Base-by-base conservation (phyloP, 1,140 invertebrate species). In the Tetramorium simillimum region DNA sequence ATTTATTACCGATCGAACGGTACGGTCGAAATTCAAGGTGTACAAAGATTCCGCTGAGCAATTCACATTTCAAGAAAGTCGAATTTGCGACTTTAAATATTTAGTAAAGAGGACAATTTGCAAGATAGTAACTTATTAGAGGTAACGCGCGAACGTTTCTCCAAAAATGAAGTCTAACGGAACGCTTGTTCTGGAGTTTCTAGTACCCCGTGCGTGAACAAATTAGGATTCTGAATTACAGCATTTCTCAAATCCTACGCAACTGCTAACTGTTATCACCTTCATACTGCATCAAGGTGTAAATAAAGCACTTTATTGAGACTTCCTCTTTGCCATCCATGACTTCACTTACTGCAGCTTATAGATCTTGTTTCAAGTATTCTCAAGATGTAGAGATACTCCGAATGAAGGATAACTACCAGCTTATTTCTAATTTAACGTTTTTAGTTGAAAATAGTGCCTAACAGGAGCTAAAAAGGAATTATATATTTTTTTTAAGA, bases 301-400 rank as follows among this genome's bases (percentile, higher is more conserved):
- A 84, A 73, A 84, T 73, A 84, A 84, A 81, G 70, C 28, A 65
- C 51, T 65, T 85, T 77, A 28, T 28, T 46, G 60, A 80, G 58
- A 21, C 51, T 46, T 80, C 46, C 62, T 58, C 40, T 53, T 49
- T 43, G 24, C 18, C 62, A 78, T 78, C 58, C 49, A 78, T 85
- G 58, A 63, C 21, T 85, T 63, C 49, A 65, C 21, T 85, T 76
- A 76, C 24, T 65, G 73, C 37, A 65, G 46, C 60, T 65, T 78
- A 33, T 80, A 60, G 80, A 84, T 67, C 63, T 28, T 63, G 46
- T 53, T 80, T 65, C 73, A 43, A 85, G 21, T 43, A 78, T 78
- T 76, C 46, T 46, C 80, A 49, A 84, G 16, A 75, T 60, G 43
- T 60, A 82, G 46, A 60, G 63, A 81, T 18, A 60, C 67, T 81